Base-by-base conservation (phyloP, 2,888 invertebrate species). In the Graphium colonna region DNA sequence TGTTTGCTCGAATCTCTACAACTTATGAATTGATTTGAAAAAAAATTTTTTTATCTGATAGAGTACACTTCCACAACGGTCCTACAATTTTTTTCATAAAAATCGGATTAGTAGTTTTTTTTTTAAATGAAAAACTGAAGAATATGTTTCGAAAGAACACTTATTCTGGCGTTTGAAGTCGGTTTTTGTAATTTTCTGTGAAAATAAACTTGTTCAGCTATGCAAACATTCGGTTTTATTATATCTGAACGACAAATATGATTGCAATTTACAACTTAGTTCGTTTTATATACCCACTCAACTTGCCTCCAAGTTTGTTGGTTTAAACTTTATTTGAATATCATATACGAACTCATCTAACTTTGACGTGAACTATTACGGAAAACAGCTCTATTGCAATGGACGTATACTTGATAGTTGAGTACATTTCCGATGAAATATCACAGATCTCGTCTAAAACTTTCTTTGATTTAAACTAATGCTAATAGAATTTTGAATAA, bases 331-430 rank as follows among this genome's bases (percentile, higher is more conserved):
- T 48, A 38, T 53, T 31, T 18, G 43, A 43, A 43, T 39, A 53
- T 53, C 16, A 41, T 48, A 39, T 48, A 43, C 48, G 48, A 43
- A 28, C 42, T 48, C 38, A 53, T 43, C 52, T 48, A 53, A 53
- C 43, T 53, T 48, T 43, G 48, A 39, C 52, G 43, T 21, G 28
- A n/a, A 17, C 42, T 43, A 42, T 43, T 28, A 41, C 31, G 31
- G 21, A 21, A 48, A 43, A 43, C 43, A 43, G 43, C 28, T n/a
- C 28, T 38, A 33, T 5, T 15, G 21, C 18, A 46, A 3, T 31
- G 18, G 33, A 41, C 40, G 18, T 13, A 15, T 36, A 31, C 31
- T 31, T 31, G 31, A 31, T 31, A 31, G 31, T 31, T 31, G 9
- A 9, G 5, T 9, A 36, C 12, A 12, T 36, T 4, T 12, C n/a